Evolutionary conservation across 2,888 invertebrate species (phyloP), one percentile per base, ranked within the genome.

Genomic region (Clistopyga incitator): DNA sequence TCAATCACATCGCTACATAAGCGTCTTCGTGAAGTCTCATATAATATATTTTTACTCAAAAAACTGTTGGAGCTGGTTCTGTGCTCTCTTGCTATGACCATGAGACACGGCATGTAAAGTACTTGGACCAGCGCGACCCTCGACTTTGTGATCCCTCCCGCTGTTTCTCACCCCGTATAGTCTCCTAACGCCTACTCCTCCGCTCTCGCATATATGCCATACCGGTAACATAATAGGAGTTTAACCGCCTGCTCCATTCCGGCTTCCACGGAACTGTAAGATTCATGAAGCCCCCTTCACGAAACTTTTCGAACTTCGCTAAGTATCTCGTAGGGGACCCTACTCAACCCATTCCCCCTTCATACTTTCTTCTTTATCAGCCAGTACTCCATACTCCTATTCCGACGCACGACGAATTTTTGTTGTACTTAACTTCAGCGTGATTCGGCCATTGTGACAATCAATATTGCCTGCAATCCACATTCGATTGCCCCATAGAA

Each of bases 271-370:
- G 45, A 45, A 75, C 77, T 67, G 68, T 54, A 61, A 72, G 84
- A 88, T 87, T 88, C 87, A 85, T 86, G 84, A 84, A 85, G 78
- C 74, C 56, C 80, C 65, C n/a, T 56, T 74, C 45, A 83, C 71
- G 71, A 75, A 87, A 87, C 85, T 86, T 87, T 84, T 38, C 68
- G 68, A 86, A 85, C 84, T 85, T 64, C 29, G 78, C 81, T 86
- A 85, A 87, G 86, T 82, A 86, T 76, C 52, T 79, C 72, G 74
- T 77, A 56, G 68, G 59, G 50, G 76, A 65, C 54, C 59, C 45
- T 67, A 67, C 78, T 80, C 67, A 42, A 67, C 61, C 72, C 47
- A 72, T 75, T 47, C 70, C 50, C 13, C 34, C 61, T 50, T 50
- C 56, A 71, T 38, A 34, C 52, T 56, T n/a, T 45, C 61, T 42